These are phyloP conservation scores for Psilopsiagon aurifrons DNA, from an alignment of 2,113 vertebrate species.

Conservation along the genomic window DNA sequence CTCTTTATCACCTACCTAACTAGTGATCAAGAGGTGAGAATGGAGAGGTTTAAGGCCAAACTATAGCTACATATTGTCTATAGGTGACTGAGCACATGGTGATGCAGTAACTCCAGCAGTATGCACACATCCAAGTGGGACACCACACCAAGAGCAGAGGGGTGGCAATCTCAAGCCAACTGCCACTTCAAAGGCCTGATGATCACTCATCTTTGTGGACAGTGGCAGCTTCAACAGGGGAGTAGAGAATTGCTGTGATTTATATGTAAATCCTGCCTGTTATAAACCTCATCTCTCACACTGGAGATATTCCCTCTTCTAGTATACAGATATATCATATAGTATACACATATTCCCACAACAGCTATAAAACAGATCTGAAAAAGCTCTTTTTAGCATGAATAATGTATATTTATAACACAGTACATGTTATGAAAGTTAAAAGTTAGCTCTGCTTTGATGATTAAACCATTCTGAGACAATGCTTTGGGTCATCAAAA, in stretches of 20 bases:
- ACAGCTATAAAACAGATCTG: background rate
- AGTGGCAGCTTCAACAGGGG: background rate
- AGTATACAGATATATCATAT: background rate
- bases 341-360: background rate
- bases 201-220: background rate
- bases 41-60: background rate
- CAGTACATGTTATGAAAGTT: background rate
- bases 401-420: background rate
- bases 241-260: background rate
- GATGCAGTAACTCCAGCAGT: background rate
- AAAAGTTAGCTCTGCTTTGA: conserved; percentile 6
- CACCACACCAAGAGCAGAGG: background rate
- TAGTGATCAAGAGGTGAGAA: background rate
- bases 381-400: background rate
- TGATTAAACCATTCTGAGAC: conserved; percentile 22
- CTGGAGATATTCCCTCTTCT: background rate
- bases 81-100: background rate
- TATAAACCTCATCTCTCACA: background rate
- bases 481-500: conserved; percentile 15
- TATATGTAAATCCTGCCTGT: background rate
- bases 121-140: background rate
- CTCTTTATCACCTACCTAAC: background rate
- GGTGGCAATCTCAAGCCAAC: background rate
- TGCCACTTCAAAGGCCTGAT: background rate
- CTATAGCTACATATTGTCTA: background rate